Evolutionary conservation across 2,888 invertebrate species (phyloP).

Genomic region (Protonemura montana): DNA sequence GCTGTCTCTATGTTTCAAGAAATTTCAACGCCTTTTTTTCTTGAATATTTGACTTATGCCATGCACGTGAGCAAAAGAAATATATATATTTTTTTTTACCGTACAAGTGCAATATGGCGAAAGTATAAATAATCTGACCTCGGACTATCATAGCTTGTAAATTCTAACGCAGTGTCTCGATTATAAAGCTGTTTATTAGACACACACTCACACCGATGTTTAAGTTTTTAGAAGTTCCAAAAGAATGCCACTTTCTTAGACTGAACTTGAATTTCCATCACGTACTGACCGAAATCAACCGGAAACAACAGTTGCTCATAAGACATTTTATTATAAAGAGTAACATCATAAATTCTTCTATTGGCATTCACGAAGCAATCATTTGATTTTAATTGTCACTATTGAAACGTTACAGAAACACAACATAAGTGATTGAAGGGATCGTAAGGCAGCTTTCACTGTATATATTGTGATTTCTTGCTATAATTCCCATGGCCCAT

Average conservation of each 20-base stretch:
- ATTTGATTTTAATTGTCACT: constrained; percentile 9
- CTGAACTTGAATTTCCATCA: neutral
- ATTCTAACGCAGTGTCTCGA: neutral
- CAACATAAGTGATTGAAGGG: neutral
- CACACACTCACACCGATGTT: neutral
- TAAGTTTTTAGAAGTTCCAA: neutral
- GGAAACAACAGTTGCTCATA: neutral
- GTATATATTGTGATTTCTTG: neutral
- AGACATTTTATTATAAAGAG: neutral
- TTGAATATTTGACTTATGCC: neutral
- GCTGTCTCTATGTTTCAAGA: too few species aligned
- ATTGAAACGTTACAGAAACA: constrained; percentile 14
- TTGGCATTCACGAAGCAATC: neutral
- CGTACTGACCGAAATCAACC: neutral
- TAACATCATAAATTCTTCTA: neutral
- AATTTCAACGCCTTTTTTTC: neutral
- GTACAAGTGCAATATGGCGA: neutral
- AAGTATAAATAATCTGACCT: constrained; percentile 2
- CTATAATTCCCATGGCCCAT: neutral
- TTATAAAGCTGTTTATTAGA: neutral
- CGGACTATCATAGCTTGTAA: neutral
- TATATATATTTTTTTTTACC: neutral
- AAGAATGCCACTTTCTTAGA: neutral
- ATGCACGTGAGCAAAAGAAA: neutral
- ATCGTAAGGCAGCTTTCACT: constrained; percentile 17